Conservation (phyloP, 53 echinoderm and acorn worm species). For the Crossaster papposus region DNA sequence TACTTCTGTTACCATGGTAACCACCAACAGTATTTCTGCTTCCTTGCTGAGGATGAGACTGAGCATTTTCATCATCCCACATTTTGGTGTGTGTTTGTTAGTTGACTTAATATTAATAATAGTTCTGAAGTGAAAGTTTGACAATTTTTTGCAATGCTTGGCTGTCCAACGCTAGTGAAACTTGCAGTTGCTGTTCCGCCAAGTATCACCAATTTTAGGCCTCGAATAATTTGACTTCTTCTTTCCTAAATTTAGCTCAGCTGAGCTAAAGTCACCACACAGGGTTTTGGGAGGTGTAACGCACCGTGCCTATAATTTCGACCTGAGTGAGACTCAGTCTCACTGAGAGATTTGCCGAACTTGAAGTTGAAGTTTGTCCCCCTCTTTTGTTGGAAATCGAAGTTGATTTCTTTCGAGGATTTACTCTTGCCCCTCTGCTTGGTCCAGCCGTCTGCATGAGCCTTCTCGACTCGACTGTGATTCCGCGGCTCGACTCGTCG, state of each 20-base stretch:
- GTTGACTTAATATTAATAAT: too few relatives aligned
- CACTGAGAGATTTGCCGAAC: too few relatives aligned
- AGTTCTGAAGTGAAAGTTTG: not conserved
- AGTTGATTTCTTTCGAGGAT: not conserved
- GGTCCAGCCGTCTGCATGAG: not conserved
- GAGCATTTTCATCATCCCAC: constrained; percentile 24
- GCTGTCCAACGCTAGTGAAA: not conserved
- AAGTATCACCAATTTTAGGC: not conserved
- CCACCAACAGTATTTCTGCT: constrained; percentile 1
- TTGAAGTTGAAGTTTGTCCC: too few relatives aligned
- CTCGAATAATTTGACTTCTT: not conserved
- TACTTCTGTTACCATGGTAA: not conserved
- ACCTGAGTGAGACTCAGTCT: too few relatives aligned
- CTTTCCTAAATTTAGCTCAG: constrained; percentile 1
- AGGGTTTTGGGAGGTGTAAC: constrained; percentile 4
- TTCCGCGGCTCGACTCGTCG: constrained; percentile 12
- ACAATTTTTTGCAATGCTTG: not conserved
- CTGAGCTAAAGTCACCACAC: constrained; percentile 33
- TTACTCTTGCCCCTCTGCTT: not conserved
- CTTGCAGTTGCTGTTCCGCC: not conserved
- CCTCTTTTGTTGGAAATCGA: too few relatives aligned
- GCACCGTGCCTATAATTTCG: too few relatives aligned
- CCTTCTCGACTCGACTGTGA: constrained; percentile 29
- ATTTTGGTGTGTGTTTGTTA: constrained; percentile 5
- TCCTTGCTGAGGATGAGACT: not conserved